These are phyloP conservation scores for Poeciliopsis prolifica DNA, from an alignment of 2,113 vertebrate genomes.

Conservation along the genomic window DNA sequence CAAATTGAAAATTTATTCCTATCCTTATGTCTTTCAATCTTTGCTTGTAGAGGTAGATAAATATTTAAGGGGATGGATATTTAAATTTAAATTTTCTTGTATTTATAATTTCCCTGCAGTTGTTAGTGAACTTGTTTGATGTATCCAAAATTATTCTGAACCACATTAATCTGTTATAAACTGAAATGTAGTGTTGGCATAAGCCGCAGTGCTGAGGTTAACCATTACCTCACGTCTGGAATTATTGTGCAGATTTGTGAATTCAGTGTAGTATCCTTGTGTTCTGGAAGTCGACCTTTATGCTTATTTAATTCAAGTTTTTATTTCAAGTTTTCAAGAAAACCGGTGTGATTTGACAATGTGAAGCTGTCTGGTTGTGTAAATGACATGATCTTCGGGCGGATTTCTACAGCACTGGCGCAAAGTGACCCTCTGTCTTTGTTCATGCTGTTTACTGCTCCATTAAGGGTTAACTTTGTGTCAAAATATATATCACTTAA, in stretches of 20 bases:
- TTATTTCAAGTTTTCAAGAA: not conserved
- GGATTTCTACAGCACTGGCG: not conserved
- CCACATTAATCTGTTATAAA: not conserved
- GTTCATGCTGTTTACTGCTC: not conserved
- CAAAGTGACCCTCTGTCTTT: not conserved
- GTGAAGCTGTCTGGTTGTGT: not conserved
- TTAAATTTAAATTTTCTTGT: not conserved
- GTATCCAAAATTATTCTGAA: not conserved
- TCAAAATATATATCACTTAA: constrained; percentile 11
- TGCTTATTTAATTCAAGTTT: not conserved
- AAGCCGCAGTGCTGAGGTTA: not conserved
- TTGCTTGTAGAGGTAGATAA: not conserved
- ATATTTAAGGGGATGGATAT: not conserved
- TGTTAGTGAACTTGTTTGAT: not conserved
- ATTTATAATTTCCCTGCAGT: not conserved
- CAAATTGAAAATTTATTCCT: constrained; percentile 8
- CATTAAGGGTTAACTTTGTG: constrained; percentile 11
- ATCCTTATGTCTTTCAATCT: not conserved
- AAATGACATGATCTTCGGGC: not conserved
- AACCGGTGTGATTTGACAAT: not conserved
- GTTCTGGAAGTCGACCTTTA: not conserved
- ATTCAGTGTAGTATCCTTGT: not conserved
- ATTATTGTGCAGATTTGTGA: not conserved
- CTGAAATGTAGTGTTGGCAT: not conserved
- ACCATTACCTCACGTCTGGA: not conserved